Evolutionary conservation across 2,113 vertebrate species (phyloP).

Genomic region (Circaetus gallicus): DNA sequence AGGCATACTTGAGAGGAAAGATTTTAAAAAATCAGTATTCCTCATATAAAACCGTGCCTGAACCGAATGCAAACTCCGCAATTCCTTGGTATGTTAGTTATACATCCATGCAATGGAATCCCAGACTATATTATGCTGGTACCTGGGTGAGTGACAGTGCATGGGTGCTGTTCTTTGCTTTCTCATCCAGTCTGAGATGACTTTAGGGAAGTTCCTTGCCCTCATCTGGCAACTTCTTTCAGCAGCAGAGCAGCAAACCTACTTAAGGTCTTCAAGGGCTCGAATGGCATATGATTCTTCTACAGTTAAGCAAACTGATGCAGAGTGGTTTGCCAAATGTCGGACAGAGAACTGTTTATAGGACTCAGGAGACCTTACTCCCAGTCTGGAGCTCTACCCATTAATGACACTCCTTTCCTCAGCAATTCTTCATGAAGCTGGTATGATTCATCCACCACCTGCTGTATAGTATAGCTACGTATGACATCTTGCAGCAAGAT

Average conservation of each 20-base stretch:
- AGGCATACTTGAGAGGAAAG: not conserved
- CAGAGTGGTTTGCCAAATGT: not conserved
- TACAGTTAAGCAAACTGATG: not conserved
- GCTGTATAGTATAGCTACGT: not conserved
- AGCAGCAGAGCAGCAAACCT: not conserved
- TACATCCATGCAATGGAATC: not conserved
- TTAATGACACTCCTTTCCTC: not conserved
- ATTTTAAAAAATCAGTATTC: not conserved
- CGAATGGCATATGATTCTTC: not conserved
- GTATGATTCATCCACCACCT: not conserved
- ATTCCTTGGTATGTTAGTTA: not conserved
- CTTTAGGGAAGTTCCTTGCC: not conserved
- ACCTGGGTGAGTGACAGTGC: accelerated
- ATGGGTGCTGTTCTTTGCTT: not conserved
- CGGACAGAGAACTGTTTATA: not conserved
- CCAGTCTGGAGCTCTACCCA: not conserved
- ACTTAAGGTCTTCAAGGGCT: not conserved
- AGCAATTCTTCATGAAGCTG: not conserved
- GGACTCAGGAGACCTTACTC: not conserved
- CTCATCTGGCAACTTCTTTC: not conserved
- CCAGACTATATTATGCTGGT: not conserved
- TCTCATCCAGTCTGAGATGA: not conserved
- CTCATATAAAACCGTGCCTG: not conserved
- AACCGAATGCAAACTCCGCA: not conserved
- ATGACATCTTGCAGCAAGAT: not conserved